phyloP scores from a whole-genome alignment of 2,888 invertebrate species.

The Hesperia comma region DNA sequence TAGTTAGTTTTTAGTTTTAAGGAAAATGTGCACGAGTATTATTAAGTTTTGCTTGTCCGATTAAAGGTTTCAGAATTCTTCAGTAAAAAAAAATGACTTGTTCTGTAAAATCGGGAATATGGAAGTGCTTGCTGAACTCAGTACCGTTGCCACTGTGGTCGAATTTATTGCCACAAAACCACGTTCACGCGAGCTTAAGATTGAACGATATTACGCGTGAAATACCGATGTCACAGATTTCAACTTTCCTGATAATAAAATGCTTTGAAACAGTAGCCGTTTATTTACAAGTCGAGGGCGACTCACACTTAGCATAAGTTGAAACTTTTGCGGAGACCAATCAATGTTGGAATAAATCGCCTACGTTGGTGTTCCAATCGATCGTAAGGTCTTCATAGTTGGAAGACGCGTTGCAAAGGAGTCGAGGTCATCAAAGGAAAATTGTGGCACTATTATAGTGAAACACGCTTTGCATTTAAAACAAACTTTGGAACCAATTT shows the following conservation, averaged over 20 bases:
- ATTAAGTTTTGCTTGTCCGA: slow-evolving; percentile 70
- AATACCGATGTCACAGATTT: slow-evolving; percentile 9
- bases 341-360: too few species aligned
- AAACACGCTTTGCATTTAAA: too few species aligned
- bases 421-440: too few species aligned
- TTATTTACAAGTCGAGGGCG: background rate
- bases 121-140: background rate
- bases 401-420: too few species aligned
- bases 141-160: background rate
- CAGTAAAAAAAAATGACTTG: too few species aligned
- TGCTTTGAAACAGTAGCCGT: slow-evolving; percentile 5
- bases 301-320: slow-evolving; percentile 28
- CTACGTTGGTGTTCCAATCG: too few species aligned
- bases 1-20: slow-evolving; percentile 54
- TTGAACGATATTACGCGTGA: slow-evolving; percentile 4
- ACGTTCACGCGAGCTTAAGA: background rate
- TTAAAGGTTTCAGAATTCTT: slow-evolving; percentile 55
- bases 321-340: too few species aligned
- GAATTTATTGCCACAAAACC: slow-evolving; percentile 7
- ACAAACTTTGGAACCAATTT: too few species aligned
- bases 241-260: background rate
- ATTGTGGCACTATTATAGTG: too few species aligned
- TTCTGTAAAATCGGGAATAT: slow-evolving; percentile 1
- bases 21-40: slow-evolving; percentile 64
- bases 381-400: too few species aligned